Percentiles rank a stretch among this genome's conserved stretches.
Conservation (phyloP, 2,113 vertebrate species). For the Caracal caracal region DNA sequence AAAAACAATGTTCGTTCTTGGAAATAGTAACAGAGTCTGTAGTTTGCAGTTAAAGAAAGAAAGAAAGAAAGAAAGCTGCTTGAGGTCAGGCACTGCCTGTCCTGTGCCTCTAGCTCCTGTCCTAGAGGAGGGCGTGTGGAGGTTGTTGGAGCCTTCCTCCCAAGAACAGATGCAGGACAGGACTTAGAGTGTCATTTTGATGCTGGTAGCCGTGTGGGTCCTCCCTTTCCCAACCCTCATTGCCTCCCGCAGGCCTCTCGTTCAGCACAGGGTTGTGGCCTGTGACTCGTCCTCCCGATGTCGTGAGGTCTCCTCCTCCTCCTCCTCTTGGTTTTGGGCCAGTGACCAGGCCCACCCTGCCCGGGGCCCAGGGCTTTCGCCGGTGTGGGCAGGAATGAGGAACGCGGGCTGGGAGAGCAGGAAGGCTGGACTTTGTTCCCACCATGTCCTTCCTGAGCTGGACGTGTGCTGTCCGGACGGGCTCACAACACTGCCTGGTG, state of each 20-base stretch:
- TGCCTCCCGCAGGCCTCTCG: background rate
- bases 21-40: background rate
- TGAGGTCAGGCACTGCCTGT: background rate
- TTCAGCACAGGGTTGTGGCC: background rate
- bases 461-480: too few relatives aligned
- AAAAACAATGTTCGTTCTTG: background rate
- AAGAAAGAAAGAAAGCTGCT: background rate
- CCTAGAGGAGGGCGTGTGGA: rapidly evolving
- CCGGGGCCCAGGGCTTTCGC: background rate
- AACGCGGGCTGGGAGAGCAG: background rate
- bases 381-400: background rate
- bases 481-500: background rate
- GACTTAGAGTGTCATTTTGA: background rate
- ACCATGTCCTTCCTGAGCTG: background rate
- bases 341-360: background rate
- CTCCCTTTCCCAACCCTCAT: background rate
- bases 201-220: background rate
- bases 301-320: background rate
- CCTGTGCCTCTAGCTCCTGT: background rate
- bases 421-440: background rate
- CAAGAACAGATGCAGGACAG: background rate
- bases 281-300: background rate
- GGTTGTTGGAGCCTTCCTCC: background rate
- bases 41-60: background rate
- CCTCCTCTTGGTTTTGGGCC: background rate